Base-by-base conservation (phyloP, 2,797 vertebrate species). In the Characodon lateralis region DNA sequence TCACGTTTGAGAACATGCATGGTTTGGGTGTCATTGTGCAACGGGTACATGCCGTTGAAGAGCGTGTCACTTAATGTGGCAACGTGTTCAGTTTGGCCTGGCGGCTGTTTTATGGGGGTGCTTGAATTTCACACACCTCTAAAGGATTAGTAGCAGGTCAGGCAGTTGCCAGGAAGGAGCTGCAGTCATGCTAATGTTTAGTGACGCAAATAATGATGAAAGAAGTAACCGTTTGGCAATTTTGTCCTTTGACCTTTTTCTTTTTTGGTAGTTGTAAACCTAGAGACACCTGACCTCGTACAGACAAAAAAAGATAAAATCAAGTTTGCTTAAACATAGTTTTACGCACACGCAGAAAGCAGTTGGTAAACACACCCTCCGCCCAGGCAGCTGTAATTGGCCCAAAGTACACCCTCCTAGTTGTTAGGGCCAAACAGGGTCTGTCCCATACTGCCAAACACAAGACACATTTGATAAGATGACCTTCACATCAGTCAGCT, bases 341-440 rank as follows among this genome's bases (percentile, higher is more conserved):
- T 74, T 70, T 14, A 48, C 73, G 69, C 28, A 70, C 43, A 76
- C 0, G 2, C 26, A 82, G 65, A 43, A 66, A 2, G 13, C 70
- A 26, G 55, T 22, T 18, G 26, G 74, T 61, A 63, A 68, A 85
- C 87, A 91, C 90, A 87, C 89, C 89, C 85, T 92, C 89, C 79
- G 3, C 13, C 87, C 50, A 31, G 16, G 2, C 50, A 41, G 48
- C 78, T 87, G 74, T 78, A 12, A 95, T 94, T 95, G 91, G 93
- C 66, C 81, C 71, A 46, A 73, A 68, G 55, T 13, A 50, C 73
- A 76, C 75, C 80, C 91, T 87, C 87, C 80, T 81, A 76, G 51
- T 43, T 55, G 58, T 51, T 77, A 81, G 51, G n/a, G 78, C 39
- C 66, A 73, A 74, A 81, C 26, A 7, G 3, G 20, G 31, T 5